A percentile compares a stretch with the other conserved stretches of the same genome.
Conservation (phyloP, 2,113 vertebrate species). For the Nothoprocta perdicaria region DNA sequence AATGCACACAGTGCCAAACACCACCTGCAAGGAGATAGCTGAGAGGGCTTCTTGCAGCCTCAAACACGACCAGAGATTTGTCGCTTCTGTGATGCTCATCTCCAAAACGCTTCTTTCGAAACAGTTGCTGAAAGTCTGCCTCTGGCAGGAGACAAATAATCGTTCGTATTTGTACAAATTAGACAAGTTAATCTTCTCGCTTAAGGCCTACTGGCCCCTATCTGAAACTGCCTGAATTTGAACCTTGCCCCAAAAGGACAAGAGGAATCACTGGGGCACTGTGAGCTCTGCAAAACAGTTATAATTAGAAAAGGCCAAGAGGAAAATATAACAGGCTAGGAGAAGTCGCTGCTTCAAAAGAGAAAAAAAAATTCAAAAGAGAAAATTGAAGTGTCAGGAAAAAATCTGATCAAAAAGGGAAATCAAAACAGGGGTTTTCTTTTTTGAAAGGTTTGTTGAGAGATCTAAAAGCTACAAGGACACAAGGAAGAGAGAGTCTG, state of each 20-base stretch:
- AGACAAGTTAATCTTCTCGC: neutral
- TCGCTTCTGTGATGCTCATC: neutral
- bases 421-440: neutral
- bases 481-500: neutral
- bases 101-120: neutral
- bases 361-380: neutral
- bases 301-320: neutral
- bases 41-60: neutral
- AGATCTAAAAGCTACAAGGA: neutral
- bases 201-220: no score
- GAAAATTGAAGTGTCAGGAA: neutral
- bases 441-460: neutral
- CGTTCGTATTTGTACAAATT: neutral
- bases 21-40: accelerated
- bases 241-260: no score
- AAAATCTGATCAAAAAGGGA: neutral
- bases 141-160: neutral
- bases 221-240: no score
- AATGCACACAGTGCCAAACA: neutral
- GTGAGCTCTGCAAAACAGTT: no score
- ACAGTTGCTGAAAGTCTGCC: neutral
- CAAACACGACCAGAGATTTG: neutral
- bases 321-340: neutral
- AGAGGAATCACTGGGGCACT: no score
- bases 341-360: neutral